Percentiles rank a stretch among this genome's conserved stretches.
Conservation (phyloP, 1,140 invertebrate species). For the Lutraria rhynchaena region DNA sequence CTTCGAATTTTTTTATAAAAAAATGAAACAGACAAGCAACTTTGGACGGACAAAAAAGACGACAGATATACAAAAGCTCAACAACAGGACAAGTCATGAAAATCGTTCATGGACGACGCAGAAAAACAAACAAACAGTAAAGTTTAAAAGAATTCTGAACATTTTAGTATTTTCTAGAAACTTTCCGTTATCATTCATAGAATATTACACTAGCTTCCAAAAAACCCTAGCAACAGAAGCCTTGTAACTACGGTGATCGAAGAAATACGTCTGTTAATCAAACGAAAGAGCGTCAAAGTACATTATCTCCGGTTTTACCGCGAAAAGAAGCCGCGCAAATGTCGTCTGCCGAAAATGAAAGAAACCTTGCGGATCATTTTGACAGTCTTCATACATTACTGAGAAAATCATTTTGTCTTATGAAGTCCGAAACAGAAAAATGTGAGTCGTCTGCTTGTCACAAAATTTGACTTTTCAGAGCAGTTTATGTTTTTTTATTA, state of each 20-base stretch:
- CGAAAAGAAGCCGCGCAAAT: slow-evolving; percentile 32
- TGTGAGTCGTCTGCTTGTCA: too few relatives aligned
- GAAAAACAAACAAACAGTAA: background rate
- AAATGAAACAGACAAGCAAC: too few relatives aligned
- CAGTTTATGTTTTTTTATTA: too few relatives aligned
- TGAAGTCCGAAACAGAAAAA: too few relatives aligned
- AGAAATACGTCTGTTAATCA: slow-evolving; percentile 41
- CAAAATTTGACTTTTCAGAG: too few relatives aligned
- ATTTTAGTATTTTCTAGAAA: too few relatives aligned
- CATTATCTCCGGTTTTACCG: slow-evolving; percentile 51
- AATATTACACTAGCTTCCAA: background rate
- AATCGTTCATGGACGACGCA: background rate
- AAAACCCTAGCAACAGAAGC: slow-evolving; percentile 16
- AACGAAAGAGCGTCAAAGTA: slow-evolving; percentile 25
- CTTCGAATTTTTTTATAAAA: too few relatives aligned
- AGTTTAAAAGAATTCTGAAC: background rate
- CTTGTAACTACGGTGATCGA: slow-evolving; percentile 8
- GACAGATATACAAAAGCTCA: background rate
- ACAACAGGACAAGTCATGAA: background rate
- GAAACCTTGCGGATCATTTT: slow-evolving; percentile 49
- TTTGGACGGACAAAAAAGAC: too few relatives aligned
- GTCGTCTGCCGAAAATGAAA: slow-evolving; percentile 49
- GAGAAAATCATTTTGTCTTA: too few relatives aligned
- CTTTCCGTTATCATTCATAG: slow-evolving; percentile 23
- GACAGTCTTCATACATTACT: slow-evolving; percentile 43